These are phyloP conservation scores for Cyclura pinguis DNA, from an alignment of 2,797 vertebrate species.

Conservation along the genomic window DNA sequence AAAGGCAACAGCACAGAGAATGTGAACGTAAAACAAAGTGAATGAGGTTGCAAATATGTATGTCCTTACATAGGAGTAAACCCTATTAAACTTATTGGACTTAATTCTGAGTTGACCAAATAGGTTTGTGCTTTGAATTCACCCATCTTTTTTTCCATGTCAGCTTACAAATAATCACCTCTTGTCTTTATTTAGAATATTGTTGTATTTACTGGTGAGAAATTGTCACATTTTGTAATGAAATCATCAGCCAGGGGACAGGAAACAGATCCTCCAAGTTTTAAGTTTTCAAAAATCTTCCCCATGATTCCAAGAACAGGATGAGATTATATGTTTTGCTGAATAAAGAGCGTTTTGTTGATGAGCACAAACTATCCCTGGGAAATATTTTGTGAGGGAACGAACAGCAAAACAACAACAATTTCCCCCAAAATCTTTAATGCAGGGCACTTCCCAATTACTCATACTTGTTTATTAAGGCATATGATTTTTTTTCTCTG, in stretches of 20 bases:
- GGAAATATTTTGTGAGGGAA: neutral
- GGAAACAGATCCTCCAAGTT: neutral
- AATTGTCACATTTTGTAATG: neutral
- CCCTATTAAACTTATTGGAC: neutral
- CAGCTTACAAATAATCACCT: too few species aligned
- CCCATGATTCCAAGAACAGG: neutral
- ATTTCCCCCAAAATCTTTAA: neutral
- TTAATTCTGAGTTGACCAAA: neutral
- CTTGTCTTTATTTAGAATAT: neutral
- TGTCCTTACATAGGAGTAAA: neutral
- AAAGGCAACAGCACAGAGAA: neutral
- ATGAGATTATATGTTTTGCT: neutral
- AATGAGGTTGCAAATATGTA: neutral
- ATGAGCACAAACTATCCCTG: neutral
- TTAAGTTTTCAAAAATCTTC: neutral
- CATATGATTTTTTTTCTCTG: neutral
- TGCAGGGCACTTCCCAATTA: too few species aligned
- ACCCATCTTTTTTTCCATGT: neutral
- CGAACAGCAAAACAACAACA: neutral
- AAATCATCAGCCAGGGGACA: neutral
- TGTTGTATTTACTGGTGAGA: neutral
- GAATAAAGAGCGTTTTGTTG: neutral
- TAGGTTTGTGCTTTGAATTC: neutral
- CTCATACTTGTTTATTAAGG: neutral
- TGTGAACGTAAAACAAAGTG: neutral